phyloP scores from a whole-genome alignment of 2,888 invertebrate genomes.

The Callosobruchus maculatus region DNA sequence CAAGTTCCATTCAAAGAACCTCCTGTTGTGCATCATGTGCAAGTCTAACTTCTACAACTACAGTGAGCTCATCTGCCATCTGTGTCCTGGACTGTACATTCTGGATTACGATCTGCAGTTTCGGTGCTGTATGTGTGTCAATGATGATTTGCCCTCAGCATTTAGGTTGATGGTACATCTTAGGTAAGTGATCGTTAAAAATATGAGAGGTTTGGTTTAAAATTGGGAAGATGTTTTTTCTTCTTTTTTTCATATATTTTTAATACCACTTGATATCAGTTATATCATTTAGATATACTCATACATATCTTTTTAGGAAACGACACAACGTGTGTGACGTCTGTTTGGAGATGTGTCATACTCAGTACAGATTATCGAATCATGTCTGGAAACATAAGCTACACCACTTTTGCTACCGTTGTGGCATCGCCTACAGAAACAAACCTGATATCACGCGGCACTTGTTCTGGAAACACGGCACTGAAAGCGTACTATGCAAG shows the following conservation, averaged over 20 bases:
- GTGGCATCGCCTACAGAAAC: constrained; percentile 83
- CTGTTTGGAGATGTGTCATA: constrained; percentile 76
- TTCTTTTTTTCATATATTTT: no score
- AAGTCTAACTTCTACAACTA: constrained; percentile 83
- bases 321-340: constrained; percentile 84
- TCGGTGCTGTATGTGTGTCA: constrained; percentile 78
- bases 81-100: constrained; percentile 75
- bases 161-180: constrained; percentile 87
- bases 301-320: constrained; percentile 51
- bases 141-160: constrained; percentile 76
- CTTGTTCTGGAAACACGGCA: constrained; percentile 90
- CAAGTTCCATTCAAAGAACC: constrained; percentile 81
- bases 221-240: no score
- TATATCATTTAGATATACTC: no score
- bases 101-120: constrained; percentile 65
- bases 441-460: constrained; percentile 86
- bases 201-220: no score
- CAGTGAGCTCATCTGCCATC: constrained; percentile 81
- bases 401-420: constrained; percentile 81
- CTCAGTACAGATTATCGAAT: constrained; percentile 75
- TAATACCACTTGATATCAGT: no score
- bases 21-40: constrained; percentile 82
- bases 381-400: constrained; percentile 90
- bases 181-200: constrained; percentile 24
- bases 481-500: constrained; percentile 81